These are phyloP conservation scores for Perizoma flavofasciatum DNA, from an alignment of 2,888 invertebrate species.

Conservation along the genomic window DNA sequence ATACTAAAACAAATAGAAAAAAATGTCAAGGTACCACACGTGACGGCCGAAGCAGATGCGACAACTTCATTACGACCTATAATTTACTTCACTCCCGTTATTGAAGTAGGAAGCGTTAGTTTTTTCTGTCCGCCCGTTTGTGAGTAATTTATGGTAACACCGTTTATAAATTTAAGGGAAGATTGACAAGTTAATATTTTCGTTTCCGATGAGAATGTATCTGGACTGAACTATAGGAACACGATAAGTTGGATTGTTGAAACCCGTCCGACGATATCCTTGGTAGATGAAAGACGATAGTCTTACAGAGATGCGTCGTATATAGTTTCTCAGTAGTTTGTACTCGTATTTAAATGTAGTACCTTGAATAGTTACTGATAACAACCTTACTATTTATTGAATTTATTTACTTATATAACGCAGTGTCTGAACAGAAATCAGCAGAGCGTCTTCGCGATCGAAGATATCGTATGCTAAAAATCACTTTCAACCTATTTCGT, in stretches of 20 bases:
- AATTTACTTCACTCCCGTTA: conserved; percentile 80
- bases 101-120: conserved; percentile 74
- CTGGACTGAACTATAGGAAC: conserved; percentile 8
- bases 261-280: not conserved
- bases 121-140: conserved; percentile 70
- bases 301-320: not conserved
- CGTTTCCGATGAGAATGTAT: conserved; percentile 25
- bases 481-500: no score
- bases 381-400: not conserved
- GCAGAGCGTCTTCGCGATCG: no score
- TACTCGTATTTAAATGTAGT: not conserved
- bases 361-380: not conserved
- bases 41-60: conserved; percentile 72
- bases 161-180: conserved; percentile 58
- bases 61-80: conserved; percentile 74
- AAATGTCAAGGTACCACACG: conserved; percentile 46
- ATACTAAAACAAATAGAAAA: conserved; percentile 42
- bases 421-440: conserved; percentile 2
- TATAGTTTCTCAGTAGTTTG: not conserved
- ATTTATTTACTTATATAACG: conserved; percentile 4
- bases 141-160: conserved; percentile 73
- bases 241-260: not conserved
- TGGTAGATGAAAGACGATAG: not conserved
- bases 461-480: no score
- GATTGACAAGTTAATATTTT: conserved; percentile 48